Conservation (phyloP, 2,888 invertebrate genomes). For the Smittia sp. region DNA sequence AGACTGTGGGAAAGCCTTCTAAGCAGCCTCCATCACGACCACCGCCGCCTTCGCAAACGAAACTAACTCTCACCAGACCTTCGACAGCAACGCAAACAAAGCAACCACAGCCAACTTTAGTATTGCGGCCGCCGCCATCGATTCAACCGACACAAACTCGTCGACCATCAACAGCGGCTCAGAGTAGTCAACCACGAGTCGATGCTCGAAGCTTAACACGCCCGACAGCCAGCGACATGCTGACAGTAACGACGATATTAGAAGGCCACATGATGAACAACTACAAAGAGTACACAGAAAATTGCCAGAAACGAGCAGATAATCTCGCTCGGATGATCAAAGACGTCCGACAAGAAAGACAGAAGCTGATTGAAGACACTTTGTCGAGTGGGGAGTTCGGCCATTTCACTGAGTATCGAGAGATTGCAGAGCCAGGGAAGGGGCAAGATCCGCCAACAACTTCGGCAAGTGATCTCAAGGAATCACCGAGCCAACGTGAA, state of each 20-base stretch:
- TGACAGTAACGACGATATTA: conserved; percentile 10
- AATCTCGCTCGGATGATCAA: conserved; percentile 58
- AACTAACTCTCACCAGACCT: neutral
- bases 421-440: conserved; percentile 45
- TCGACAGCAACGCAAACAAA: neutral
- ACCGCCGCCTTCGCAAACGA: neutral
- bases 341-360: conserved; percentile 60
- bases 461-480: conserved; percentile 7
- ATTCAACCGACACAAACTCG: neutral
- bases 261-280: conserved; percentile 46
- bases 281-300: conserved; percentile 57
- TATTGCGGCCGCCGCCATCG: neutral
- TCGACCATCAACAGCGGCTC: too few relatives aligned
- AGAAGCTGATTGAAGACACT: conserved; percentile 54
- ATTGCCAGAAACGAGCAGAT: conserved; percentile 58
- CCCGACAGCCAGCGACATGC: neutral
- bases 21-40: neutral
- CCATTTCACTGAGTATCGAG: conserved; percentile 52
- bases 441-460: neutral
- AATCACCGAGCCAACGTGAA: conserved; percentile 26
- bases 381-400: conserved; percentile 51
- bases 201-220: neutral
- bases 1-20: neutral
- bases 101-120: neutral
- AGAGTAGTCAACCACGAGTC: neutral